phyloP scores from a whole-genome alignment of 2,888 invertebrate species.

The Carabus problematicus region DNA sequence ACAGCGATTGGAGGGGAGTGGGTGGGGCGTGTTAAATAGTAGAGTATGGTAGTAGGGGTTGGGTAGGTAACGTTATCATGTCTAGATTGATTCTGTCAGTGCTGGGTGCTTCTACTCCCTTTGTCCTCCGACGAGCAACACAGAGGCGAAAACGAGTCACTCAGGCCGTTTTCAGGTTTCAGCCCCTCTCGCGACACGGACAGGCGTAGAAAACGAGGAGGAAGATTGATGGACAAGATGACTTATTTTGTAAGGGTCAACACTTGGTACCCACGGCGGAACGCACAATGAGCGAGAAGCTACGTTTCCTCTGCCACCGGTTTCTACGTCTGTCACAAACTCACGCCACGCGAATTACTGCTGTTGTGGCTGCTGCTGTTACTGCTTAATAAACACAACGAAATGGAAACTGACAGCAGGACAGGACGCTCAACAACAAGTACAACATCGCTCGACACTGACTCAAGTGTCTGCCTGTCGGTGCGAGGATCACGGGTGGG shows the following conservation, averaged over 20 bases:
- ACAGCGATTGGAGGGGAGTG: neutral
- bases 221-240: constrained; percentile 42
- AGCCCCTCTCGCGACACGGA: constrained; percentile 5
- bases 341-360: neutral
- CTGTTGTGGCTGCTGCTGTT: neutral
- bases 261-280: constrained; percentile 31
- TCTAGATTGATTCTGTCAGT: constrained; percentile 43
- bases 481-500: too few relatives aligned
- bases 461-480: too few relatives aligned
- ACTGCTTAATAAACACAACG: constrained; percentile 39
- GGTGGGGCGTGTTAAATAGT: neutral
- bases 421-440: neutral
- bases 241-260: constrained; percentile 43
- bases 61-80: constrained; percentile 39
- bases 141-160: constrained; percentile 28
- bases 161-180: constrained; percentile 20
- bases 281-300: constrained; percentile 27
- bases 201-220: constrained; percentile 26
- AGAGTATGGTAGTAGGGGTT: neutral
- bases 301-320: constrained; percentile 3
- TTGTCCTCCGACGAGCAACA: constrained; percentile 31
- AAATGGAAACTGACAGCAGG: constrained; percentile 36
- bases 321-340: neutral
- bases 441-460: too few relatives aligned
- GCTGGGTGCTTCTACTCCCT: constrained; percentile 32